Base-by-base conservation (phyloP, 2,888 invertebrate species). In the Calliscelio sp. region DNA sequence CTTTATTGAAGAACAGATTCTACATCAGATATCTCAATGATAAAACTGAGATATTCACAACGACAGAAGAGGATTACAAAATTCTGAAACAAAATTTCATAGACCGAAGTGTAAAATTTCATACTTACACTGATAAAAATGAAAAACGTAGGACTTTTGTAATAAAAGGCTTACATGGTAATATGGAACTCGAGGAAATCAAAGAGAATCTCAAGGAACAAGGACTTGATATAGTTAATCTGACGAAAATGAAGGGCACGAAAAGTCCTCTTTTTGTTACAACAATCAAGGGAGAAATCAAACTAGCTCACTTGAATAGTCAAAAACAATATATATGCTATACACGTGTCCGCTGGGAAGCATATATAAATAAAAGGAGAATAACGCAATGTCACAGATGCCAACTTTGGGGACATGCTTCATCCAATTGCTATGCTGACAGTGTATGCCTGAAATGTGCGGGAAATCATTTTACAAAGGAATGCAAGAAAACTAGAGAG, bases 321-420 rank as follows among this genome's bases (percentile, higher is more conserved):
- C 25, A 3, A 25, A 38, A 35, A 11, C 8, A 35, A 46, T 71
- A 41, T 14, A 25, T 85, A 14, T 73, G 74, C 28, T 61, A 78
- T 32, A 85, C 81, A 0, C 83, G 53, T 74, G 57, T 89, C 0
- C 51, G 6, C 0, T 89, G 89, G 90, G 86, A 87, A 71, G 71
- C 2, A 6, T 53, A 53, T 14, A 14, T 25, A 5, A 53, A 25
- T 16, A 87, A 89, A 24, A 87, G 81, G 59, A 79, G 77, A 73
- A 70, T 89, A 0, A 86, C 86, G 7, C 51, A 53, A 24, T 53
- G 51, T 24, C 24, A 53, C n/a, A 53, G 14, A 14, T 91, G 90
- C 49, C 89, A 91, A 78, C 61, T 74, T 16, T 89, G 88, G 89
- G 89, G 89, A 3, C 90, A 90, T 71, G 88, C 89, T 2, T 87